Conservation (phyloP, 2,797 vertebrate species). For the Streptopelia turtur region DNA sequence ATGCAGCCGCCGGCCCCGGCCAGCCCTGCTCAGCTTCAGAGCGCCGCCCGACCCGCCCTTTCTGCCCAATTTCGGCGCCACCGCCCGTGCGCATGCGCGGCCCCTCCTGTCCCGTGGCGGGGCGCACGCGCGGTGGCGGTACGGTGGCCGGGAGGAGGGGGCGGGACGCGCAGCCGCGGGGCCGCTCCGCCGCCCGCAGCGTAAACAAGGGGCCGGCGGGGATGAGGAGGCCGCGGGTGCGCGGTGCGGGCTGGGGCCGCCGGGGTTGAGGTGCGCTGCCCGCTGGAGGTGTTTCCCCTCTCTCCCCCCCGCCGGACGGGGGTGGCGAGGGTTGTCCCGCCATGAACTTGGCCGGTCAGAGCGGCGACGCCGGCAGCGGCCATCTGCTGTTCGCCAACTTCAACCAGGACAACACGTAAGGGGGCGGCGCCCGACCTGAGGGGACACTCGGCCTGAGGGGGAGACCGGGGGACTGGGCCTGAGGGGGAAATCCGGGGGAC, state of each 20-base stretch:
- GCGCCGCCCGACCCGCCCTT: rapidly evolving
- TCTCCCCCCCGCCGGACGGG: neutral
- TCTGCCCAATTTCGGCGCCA: neutral
- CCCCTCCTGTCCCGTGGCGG: rapidly evolving
- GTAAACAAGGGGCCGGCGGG: constrained; percentile 79
- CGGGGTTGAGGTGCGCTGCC: constrained; percentile 26
- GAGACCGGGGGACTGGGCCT: no score
- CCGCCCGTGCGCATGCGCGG: rapidly evolving
- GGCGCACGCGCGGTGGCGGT: neutral
- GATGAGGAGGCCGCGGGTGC: constrained; percentile 69
- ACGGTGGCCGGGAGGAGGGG: constrained; percentile 11
- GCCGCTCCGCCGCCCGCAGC: constrained; percentile 43
- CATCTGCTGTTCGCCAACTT: constrained; percentile 99
- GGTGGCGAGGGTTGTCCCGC: constrained; percentile 62
- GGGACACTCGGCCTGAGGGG: neutral
- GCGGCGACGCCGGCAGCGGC: constrained; percentile 93
- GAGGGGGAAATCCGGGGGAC: no score
- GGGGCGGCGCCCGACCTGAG: constrained; percentile 50
- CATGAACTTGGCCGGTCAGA: constrained; percentile 98
- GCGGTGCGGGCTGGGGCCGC: neutral
- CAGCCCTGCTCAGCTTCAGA: neutral
- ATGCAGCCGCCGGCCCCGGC: rapidly evolving
- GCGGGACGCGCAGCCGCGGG: constrained; percentile 65
- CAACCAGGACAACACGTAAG: constrained; percentile 99
- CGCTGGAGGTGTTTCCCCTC: neutral